phyloP scores from a whole-genome alignment of 2,113 vertebrate species.

The Aix galericulata region DNA sequence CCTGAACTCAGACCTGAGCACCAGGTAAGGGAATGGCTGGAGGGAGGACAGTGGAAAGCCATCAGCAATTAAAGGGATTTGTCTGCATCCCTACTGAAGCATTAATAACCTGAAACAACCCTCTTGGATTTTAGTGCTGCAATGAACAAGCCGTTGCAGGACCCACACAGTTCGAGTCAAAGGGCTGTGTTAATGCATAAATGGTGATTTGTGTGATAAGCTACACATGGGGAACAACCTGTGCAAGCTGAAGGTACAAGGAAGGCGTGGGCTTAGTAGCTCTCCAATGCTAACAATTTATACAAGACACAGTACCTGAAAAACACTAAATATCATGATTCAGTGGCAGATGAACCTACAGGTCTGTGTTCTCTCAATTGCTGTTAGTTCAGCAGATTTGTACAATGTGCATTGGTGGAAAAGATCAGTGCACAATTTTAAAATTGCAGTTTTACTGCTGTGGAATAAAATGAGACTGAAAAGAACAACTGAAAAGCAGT shows the following conservation, averaged over 20 bases:
- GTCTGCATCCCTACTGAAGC: neutral
- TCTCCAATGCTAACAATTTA: neutral
- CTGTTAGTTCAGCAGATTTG: neutral
- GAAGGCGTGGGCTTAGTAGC: neutral
- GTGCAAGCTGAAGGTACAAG: neutral
- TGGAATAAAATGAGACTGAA: neutral
- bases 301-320: neutral
- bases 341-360: neutral
- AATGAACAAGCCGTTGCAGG: neutral
- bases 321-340: neutral
- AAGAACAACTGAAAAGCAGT: neutral
- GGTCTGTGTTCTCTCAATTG: neutral
- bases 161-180: neutral
- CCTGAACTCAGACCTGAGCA: neutral
- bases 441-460: neutral
- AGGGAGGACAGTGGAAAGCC: neutral
- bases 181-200: neutral
- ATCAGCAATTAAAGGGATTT: neutral
- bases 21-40: neutral
- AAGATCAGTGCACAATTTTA: neutral
- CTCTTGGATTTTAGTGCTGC: neutral
- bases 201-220: neutral
- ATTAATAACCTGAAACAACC: neutral
- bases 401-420: neutral
- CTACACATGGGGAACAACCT: neutral